phyloP scores from a whole-genome alignment of 2,888 invertebrate genomes.

The Strigamia maritima region DNA sequence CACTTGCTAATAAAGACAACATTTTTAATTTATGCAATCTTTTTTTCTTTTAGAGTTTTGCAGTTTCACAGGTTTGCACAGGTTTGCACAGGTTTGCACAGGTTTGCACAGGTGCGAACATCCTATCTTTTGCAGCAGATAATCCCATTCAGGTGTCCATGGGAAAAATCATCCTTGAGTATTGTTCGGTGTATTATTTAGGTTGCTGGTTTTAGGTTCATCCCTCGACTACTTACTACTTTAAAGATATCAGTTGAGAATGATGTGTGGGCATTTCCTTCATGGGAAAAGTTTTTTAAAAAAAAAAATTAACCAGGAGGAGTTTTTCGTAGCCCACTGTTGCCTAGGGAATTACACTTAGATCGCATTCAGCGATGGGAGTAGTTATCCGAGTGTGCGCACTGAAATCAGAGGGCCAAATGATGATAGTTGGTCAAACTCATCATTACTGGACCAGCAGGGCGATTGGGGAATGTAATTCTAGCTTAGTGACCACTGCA shows the following conservation, averaged over 20 bases:
- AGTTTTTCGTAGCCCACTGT: neutral
- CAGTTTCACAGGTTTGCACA: neutral
- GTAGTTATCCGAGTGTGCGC: neutral
- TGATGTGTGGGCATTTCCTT: neutral
- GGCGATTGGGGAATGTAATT: conserved; percentile 11
- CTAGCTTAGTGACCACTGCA: conserved; percentile 6
- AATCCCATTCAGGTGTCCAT: neutral
- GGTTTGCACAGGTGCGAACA: neutral
- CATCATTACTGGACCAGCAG: conserved; percentile 1
- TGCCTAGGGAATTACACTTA: neutral
- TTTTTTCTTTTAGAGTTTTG: neutral
- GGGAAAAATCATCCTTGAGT: neutral
- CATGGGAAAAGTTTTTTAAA: neutral
- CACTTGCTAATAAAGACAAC: neutral
- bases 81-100: neutral
- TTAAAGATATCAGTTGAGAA: neutral
- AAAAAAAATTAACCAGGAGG: neutral
- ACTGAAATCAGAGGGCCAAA: conserved; percentile 11
- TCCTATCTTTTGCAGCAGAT: neutral
- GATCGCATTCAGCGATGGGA: neutral
- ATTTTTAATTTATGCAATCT: neutral
- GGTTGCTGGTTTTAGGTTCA: neutral
- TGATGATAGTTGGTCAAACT: conserved; percentile 7
- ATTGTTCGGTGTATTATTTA: neutral
- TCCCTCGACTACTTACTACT: neutral